Base-by-base conservation (phyloP, 2,113 vertebrate species). In the Oncorhynchus keta region DNA sequence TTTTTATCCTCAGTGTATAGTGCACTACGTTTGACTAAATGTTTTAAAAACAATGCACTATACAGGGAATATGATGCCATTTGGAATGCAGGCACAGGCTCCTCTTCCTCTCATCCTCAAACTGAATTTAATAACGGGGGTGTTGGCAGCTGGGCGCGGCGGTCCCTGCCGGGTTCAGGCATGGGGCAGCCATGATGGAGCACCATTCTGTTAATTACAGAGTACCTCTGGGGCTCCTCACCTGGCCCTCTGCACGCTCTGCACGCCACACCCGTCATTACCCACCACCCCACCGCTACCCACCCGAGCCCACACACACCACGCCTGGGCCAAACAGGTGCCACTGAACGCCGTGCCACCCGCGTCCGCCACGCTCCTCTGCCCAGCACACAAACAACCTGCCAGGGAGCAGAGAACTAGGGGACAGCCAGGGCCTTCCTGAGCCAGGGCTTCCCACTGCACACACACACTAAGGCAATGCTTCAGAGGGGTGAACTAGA, bases 151-250 rank as follows among this genome's bases (percentile, higher is more conserved):
- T 76, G 79, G 79, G 73, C 76, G 39, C 78, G 73, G 78, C 80
- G 82, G 49, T 67, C 32, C 62, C 48, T 74, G 55, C 72, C 77
- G 67, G 72, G 61, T 81, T 81, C 68, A 75, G 59, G 62, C 62
- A 22, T 49, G 26, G 70, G 39, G 70, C 77, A 45, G 68, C 68
- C 22, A 68, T 85, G 84, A 85, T 85, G 76, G 74, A 85, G 79
- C 75, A 77, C 76, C 66, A 69, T 74, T 49, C 62, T 79, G 78
- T 76, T 71, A 83, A 80, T 82, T 80, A 81, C 76, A 81, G 84
- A 85, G 80, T 83, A 81, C 81, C 84, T 79, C 84, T 64, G 76
- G 84, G 78, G 84, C 68, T 30, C 30, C 71, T 81, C 81, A 83
- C 84, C 76, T 78, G 78, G 16, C 16, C 14, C 51, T 55, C 51